Conservation (phyloP, 2,888 invertebrate genomes). For the Pseudococcus longispinus region DNA sequence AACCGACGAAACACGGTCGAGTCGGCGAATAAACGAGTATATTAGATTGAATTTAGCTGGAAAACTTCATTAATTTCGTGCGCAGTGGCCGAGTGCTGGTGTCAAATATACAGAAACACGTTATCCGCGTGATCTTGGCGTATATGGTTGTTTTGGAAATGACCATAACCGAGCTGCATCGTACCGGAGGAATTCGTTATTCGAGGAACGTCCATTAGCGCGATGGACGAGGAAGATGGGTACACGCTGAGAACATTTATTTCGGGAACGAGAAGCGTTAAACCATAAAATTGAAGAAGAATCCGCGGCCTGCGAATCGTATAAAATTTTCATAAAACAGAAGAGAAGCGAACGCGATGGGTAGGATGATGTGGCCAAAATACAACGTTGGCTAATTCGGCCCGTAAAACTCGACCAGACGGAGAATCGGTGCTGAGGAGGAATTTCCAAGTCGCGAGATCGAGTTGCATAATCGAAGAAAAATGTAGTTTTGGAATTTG, state of each 20-base stretch:
- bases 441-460: background rate
- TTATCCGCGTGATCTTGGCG: background rate
- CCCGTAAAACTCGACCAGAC: background rate
- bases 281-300: background rate
- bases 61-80: background rate
- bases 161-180: background rate
- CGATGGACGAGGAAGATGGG: background rate
- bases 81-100: background rate
- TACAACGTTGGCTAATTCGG: background rate
- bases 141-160: background rate
- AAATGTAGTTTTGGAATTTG: background rate
- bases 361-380: background rate
- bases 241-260: background rate
- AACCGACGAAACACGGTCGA: background rate
- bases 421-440: background rate
- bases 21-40: background rate
- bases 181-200: background rate
- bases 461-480: background rate
- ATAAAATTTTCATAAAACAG: background rate
- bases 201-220: background rate
- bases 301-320: background rate
- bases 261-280: background rate
- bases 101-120: background rate
- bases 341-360: background rate
- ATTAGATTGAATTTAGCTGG: background rate